Conservation (phyloP, 2,888 invertebrate genomes). For the Metallyticus violacea region DNA sequence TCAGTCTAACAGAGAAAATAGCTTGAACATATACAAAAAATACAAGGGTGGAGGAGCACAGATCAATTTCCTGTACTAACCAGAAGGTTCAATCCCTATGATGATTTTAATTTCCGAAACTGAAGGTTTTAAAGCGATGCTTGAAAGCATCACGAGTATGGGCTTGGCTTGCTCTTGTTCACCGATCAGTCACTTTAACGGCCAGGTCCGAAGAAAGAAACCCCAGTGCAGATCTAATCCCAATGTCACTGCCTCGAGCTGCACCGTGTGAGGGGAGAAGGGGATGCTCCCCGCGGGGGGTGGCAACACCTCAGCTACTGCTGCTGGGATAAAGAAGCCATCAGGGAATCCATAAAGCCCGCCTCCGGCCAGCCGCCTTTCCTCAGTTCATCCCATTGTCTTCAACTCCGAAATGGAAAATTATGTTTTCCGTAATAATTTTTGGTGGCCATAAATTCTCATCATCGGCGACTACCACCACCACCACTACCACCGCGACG, state of each 20-base stretch:
- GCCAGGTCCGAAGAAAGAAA: background rate
- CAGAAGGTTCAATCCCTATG: too few relatives aligned
- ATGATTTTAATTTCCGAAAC: too few relatives aligned
- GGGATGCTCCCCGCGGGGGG: background rate
- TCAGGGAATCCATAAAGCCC: slow-evolving; percentile 14
- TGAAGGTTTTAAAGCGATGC: too few relatives aligned
- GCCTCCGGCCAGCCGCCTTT: background rate
- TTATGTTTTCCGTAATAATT: slow-evolving; percentile 22
- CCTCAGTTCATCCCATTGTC: slow-evolving; percentile 14
- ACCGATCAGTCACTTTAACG: background rate
- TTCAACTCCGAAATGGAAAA: slow-evolving; percentile 13
- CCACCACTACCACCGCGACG: background rate
- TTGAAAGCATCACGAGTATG: too few relatives aligned
- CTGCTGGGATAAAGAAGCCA: background rate
- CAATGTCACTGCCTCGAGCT: slow-evolving; percentile 16
- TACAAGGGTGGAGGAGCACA: too few relatives aligned
- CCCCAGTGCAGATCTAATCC: background rate
- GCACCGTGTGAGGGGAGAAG: slow-evolving; percentile 13
- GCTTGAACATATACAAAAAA: too few relatives aligned
- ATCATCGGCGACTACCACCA: slow-evolving; percentile 12
- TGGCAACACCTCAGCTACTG: slow-evolving; percentile 16
- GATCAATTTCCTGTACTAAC: too few relatives aligned
- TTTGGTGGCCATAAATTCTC: slow-evolving; percentile 24
- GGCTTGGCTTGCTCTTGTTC: too few relatives aligned
- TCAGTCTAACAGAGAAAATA: too few relatives aligned